phyloP scores from a whole-genome alignment of 2,797 vertebrate species.

The Coregonus ussuriensis region DNA sequence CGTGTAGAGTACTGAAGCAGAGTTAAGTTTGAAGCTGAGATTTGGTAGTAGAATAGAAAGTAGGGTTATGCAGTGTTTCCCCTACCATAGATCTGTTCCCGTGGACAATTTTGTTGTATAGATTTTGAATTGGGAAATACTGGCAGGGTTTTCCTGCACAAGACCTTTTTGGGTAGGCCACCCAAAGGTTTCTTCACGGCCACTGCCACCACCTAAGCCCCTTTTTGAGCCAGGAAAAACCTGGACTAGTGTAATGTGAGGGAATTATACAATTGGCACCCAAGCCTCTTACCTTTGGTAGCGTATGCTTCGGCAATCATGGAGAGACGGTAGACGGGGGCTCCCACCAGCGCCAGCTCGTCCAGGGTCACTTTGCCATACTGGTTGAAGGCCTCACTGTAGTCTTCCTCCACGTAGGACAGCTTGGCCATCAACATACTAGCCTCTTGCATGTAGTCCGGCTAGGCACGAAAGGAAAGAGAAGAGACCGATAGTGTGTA shows the following conservation, averaged over 20 bases:
- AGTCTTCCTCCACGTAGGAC: constrained; percentile 93
- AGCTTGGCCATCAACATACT: constrained; percentile 92
- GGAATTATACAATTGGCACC: not conserved
- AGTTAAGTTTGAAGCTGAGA: too few species aligned
- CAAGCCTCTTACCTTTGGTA: constrained; percentile 84
- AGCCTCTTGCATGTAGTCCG: constrained; percentile 93
- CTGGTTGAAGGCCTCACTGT: constrained; percentile 84
- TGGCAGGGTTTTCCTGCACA: too few species aligned
- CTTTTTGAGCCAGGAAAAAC: not conserved
- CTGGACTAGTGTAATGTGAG: not conserved
- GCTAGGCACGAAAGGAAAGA: constrained; percentile 64
- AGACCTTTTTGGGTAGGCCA: not conserved
- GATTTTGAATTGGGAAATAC: too few species aligned
- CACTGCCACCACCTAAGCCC: not conserved
- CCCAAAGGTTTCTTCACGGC: too few species aligned
- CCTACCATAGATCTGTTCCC: too few species aligned
- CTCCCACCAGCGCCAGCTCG: constrained; percentile 85
- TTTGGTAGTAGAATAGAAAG: too few species aligned
- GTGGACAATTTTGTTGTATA: too few species aligned
- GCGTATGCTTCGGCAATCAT: constrained; percentile 96
- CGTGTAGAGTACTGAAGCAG: too few species aligned
- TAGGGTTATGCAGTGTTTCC: too few species aligned
- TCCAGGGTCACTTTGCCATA: constrained; percentile 85
- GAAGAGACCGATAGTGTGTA: not conserved
- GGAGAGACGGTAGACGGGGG: constrained; percentile 87